These are phyloP conservation scores for Actinostola sp. DNA, from an alignment of 92 coral and sea anemone genomes.

Conservation along the genomic window DNA sequence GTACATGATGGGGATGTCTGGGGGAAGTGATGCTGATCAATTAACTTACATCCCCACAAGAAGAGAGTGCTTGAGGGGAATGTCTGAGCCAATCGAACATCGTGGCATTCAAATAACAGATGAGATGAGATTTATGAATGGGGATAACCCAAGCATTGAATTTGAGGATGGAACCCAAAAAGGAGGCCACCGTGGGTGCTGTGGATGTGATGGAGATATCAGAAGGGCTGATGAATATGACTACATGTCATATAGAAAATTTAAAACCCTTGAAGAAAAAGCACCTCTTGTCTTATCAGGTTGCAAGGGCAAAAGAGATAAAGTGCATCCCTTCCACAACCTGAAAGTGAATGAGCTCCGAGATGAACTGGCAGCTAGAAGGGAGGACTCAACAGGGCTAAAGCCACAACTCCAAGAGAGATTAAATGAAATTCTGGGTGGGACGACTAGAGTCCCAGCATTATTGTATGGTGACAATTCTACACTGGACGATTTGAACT, in stretches of 20 bases:
- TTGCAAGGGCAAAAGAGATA: background rate
- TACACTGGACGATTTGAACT: too few species aligned
- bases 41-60: constrained; percentile 10
- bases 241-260: constrained; percentile 10
- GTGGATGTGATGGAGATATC: background rate
- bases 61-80: constrained; percentile 12
- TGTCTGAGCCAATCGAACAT: background rate
- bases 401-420: too few species aligned
- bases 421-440: too few species aligned
- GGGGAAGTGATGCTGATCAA: constrained; percentile 26
- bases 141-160: constrained; percentile 29
- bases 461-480: too few species aligned
- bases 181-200: constrained; percentile 8
- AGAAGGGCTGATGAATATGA: constrained; percentile 2
- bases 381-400: background rate
- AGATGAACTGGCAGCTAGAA: background rate
- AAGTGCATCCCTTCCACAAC: background rate
- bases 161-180: constrained; percentile 41
- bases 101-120: background rate
- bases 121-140: constrained; percentile 15
- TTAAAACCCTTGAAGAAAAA: constrained; percentile 1
- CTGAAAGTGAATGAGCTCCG: background rate
- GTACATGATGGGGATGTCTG: constrained; percentile 30
- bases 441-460: too few species aligned
- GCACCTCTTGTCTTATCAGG: background rate